Evolutionary conservation across 2,113 vertebrate genomes (phyloP).

Genomic region (Lanius collurio): DNA sequence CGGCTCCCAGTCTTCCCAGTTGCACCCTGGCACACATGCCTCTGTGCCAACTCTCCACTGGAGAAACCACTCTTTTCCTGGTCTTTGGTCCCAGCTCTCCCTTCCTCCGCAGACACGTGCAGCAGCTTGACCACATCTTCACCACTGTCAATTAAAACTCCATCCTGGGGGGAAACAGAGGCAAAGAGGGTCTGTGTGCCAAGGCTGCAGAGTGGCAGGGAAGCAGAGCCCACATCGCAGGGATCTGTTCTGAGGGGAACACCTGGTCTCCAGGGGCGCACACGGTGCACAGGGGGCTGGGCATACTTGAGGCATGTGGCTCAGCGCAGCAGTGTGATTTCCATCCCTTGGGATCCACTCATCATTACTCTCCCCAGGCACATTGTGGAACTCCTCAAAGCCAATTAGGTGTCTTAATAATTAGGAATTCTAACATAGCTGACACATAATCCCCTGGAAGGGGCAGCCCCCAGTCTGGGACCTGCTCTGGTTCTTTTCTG

Average conservation of each 20-base stretch:
- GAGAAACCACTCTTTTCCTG: background rate
- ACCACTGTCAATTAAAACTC: background rate
- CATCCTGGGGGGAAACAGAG: too few species aligned
- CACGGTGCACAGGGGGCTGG: background rate
- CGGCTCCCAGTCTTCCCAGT: background rate
- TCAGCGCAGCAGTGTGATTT: accelerated
- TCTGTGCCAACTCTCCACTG: background rate
- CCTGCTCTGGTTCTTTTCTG: accelerated
- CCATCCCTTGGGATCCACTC: background rate
- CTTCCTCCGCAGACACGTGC: background rate
- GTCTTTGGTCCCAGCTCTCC: background rate
- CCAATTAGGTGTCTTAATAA: background rate
- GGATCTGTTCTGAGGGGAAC: background rate
- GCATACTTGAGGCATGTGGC: background rate
- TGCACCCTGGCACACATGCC: background rate
- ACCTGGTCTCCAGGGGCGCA: background rate
- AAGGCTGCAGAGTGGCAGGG: background rate
- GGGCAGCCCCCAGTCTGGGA: background rate
- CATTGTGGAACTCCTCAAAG: background rate
- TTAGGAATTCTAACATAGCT: background rate
- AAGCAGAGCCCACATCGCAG: background rate
- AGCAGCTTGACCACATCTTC: too few species aligned
- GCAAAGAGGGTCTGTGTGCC: too few species aligned
- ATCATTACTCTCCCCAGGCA: background rate
- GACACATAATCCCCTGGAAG: background rate